Percentiles rank a stretch among this genome's conserved stretches.
These are phyloP conservation scores for Bombus soroeensis DNA, from an alignment of 1,140 invertebrate genomes.

Conservation along the genomic window DNA sequence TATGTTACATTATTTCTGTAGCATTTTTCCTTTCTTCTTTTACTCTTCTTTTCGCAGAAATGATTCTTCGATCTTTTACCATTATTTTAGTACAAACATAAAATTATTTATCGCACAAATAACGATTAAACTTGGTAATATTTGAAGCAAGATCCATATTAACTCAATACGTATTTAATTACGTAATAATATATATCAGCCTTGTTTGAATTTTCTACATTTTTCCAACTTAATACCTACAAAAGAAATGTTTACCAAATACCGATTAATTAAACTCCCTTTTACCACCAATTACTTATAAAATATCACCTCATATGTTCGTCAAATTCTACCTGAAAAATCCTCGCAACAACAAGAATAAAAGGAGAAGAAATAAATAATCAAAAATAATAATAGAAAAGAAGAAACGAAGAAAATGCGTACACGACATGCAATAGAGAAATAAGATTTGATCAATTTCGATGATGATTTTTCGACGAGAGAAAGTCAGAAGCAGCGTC, in stretches of 20 bases:
- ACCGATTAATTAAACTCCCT: not conserved
- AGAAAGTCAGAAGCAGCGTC: not conserved
- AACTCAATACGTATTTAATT: not conserved
- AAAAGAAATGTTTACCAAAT: not conserved
- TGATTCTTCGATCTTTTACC: not conserved
- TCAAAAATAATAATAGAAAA: not conserved
- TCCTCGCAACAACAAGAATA: not conserved
- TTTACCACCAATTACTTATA: not conserved
- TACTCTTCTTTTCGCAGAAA: not conserved
- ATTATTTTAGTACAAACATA: not conserved
- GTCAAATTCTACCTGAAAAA: not conserved
- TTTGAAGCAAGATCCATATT: not conserved
- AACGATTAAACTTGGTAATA: not conserved
- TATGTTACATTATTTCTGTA: no score
- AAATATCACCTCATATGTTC: not conserved
- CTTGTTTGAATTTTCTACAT: no score
- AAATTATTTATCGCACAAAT: not conserved
- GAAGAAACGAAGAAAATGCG: not conserved
- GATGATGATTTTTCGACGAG: not conserved
- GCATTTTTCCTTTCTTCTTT: no score
- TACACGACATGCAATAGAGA: not conserved
- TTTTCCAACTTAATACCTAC: no score
- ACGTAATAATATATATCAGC: no score
- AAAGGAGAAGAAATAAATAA: not conserved
- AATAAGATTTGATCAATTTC: not conserved